Evolutionary conservation across 2,797 vertebrate genomes (phyloP).

Genomic region (Macroramphosus scolopax): DNA sequence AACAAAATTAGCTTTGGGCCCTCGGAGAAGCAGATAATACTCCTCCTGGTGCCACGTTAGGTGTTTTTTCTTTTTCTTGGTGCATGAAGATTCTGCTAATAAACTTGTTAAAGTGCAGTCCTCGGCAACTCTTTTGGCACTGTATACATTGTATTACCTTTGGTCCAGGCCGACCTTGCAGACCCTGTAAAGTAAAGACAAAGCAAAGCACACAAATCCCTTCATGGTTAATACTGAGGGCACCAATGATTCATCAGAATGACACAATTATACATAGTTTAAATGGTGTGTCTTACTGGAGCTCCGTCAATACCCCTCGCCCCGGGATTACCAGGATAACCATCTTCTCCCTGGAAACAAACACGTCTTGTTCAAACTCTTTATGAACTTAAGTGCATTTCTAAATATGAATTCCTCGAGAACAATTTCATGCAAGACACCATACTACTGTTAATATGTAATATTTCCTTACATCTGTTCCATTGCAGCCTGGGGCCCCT

Average conservation of each 20-base stretch:
- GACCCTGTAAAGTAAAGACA: slow-evolving; percentile 52
- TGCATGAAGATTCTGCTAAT: slow-evolving; percentile 16
- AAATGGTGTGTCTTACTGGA: slow-evolving; percentile 42
- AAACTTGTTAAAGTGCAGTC: slow-evolving; percentile 30
- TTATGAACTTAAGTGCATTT: neutral
- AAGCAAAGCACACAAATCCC: slow-evolving; percentile 1
- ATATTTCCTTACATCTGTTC: slow-evolving; percentile 82
- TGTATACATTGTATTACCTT: slow-evolving; percentile 53
- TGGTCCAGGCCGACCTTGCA: slow-evolving; percentile 43
- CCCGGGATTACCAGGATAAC: slow-evolving; percentile 42
- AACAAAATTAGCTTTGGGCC: slow-evolving; percentile 49
- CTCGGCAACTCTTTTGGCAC: slow-evolving; percentile 21
- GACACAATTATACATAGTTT: neutral
- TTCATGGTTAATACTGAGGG: neutral
- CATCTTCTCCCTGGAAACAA: slow-evolving; percentile 53
- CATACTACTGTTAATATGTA: neutral
- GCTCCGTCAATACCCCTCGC: slow-evolving; percentile 26
- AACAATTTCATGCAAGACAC: no score
- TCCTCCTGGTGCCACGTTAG: slow-evolving; percentile 25
- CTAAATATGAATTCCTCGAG: no score
- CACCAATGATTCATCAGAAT: neutral
- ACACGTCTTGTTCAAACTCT: neutral
- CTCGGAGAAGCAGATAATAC: slow-evolving; percentile 6
- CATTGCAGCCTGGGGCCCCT: slow-evolving; percentile 88
- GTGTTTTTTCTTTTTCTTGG: slow-evolving; percentile 12